Evolutionary conservation across 2,113 vertebrate species (phyloP).

Genomic region (Apistogramma diplotaenia): DNA sequence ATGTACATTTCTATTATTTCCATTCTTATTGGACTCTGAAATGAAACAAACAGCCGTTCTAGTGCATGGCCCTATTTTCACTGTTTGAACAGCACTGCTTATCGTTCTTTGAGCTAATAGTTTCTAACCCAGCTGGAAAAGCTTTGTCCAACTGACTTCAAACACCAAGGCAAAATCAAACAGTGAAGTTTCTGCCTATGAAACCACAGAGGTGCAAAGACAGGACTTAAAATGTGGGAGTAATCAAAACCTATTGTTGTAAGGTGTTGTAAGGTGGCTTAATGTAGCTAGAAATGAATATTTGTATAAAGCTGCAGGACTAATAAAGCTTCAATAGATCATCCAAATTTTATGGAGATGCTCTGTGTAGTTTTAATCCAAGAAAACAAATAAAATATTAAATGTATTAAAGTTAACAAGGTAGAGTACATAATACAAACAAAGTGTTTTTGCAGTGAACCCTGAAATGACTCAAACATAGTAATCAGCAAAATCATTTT

Average conservation of each 20-base stretch:
- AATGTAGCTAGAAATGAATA: too few relatives aligned
- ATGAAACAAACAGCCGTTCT: background rate
- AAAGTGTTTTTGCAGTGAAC: too few relatives aligned
- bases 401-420: background rate
- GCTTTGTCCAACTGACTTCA: background rate
- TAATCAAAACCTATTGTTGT: background rate
- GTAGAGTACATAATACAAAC: too few relatives aligned
- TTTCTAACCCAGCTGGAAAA: background rate
- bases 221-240: background rate
- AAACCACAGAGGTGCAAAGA: background rate
- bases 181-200: background rate
- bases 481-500: too few relatives aligned
- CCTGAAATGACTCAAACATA: too few relatives aligned
- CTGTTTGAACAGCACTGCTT: background rate
- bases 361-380: background rate
- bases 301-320: background rate
- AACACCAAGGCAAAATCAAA: background rate
- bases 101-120: background rate
- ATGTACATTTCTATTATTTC: background rate
- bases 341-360: background rate
- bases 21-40: background rate
- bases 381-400: background rate
- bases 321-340: background rate
- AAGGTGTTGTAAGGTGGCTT: background rate
- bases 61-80: background rate